phyloP scores from a whole-genome alignment of 2,888 invertebrate species.

The Orthosia incerta region DNA sequence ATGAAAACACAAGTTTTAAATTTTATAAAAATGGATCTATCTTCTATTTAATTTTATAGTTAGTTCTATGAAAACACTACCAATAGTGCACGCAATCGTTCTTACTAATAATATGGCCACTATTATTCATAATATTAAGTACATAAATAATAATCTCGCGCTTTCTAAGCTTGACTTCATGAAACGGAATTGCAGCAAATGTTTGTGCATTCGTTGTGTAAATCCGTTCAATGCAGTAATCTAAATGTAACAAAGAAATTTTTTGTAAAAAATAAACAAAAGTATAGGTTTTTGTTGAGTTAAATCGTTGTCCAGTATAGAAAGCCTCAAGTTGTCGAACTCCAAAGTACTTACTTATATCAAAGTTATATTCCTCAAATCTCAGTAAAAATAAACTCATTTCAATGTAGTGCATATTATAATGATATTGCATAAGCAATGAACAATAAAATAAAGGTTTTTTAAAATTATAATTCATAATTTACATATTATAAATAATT shows the following conservation, averaged over 20 bases:
- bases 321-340: conserved; percentile 13
- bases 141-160: background rate
- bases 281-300: conserved; percentile 1
- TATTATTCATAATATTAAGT: background rate
- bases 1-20: background rate
- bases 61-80: conserved; percentile 20
- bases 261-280: background rate
- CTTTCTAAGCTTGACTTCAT: background rate
- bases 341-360: background rate
- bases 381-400: conserved; percentile 16
- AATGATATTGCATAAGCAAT: no score
- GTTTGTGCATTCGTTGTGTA: background rate
- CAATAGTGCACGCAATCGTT: conserved; percentile 20
- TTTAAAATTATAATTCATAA: conserved; percentile 12
- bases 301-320: conserved; percentile 2
- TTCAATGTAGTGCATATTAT: background rate
- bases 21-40: background rate
- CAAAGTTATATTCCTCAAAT: conserved; percentile 45
- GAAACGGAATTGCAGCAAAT: background rate
- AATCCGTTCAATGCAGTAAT: background rate
- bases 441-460: background rate
- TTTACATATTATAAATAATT: no score
- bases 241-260: background rate
- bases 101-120: conserved; percentile 5
- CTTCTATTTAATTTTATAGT: background rate